phyloP scores from a whole-genome alignment of 2,888 invertebrate genomes.

The Tenthredo distinguenda region DNA sequence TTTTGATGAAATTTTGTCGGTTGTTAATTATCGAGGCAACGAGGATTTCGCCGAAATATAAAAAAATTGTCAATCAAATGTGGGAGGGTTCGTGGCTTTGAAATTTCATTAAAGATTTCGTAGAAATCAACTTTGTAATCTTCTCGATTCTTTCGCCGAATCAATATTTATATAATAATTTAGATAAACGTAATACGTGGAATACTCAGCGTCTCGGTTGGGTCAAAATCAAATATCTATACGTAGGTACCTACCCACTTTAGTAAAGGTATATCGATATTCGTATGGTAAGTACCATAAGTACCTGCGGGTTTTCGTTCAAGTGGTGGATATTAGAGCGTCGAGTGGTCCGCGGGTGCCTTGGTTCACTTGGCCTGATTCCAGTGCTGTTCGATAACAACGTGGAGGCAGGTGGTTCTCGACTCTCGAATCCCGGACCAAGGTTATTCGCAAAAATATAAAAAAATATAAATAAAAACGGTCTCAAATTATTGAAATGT shows the following conservation, averaged over 20 bases:
- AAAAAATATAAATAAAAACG: not conserved
- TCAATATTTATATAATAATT: not conserved
- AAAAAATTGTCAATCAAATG: too few species aligned
- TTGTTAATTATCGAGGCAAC: too few species aligned
- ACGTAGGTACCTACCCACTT: not conserved
- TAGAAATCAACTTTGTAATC: too few species aligned
- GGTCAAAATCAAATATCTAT: not conserved
- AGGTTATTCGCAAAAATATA: not conserved
- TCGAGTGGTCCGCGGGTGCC: slow-evolving; percentile 32
- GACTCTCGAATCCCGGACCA: not conserved
- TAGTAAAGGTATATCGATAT: slow-evolving; percentile 27
- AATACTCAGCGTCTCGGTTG: not conserved
- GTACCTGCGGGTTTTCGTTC: slow-evolving; percentile 24
- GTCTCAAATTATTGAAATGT: not conserved
- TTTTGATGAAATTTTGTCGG: too few species aligned
- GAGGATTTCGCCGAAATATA: too few species aligned
- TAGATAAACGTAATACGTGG: not conserved
- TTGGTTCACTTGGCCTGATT: slow-evolving; percentile 3
- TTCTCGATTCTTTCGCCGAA: too few species aligned
- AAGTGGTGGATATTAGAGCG: slow-evolving; percentile 35
- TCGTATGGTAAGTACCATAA: slow-evolving; percentile 46
- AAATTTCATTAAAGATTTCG: too few species aligned
- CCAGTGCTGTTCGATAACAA: slow-evolving; percentile 3
- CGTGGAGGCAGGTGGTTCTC: slow-evolving; percentile 23
- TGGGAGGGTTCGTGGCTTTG: too few species aligned